These are phyloP conservation scores for Macropus fuliginosus DNA, from an alignment of 2,797 vertebrate species.

Conservation along the genomic window DNA sequence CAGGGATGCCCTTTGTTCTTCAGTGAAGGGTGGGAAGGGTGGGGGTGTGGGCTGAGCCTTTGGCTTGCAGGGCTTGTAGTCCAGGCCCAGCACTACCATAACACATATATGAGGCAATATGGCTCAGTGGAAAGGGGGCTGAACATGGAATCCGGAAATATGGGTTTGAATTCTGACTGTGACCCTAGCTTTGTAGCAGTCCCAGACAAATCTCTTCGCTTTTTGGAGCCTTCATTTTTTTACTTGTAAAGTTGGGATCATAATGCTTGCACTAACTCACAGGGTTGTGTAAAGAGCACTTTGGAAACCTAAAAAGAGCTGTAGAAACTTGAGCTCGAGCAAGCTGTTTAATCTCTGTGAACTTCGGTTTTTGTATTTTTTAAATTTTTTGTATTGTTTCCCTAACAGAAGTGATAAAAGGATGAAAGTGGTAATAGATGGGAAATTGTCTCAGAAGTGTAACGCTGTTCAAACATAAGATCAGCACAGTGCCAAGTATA, in stretches of 20 bases:
- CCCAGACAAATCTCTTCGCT: background rate
- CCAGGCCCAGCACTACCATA: background rate
- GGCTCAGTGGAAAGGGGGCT: background rate
- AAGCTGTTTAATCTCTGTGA: background rate
- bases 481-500: background rate
- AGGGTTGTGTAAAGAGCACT: background rate
- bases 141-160: background rate
- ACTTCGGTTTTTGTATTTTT: background rate
- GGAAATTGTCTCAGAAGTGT: background rate
- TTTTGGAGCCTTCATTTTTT: background rate
- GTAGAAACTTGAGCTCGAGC: background rate
- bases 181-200: background rate
- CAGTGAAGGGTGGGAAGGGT: background rate
- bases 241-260: background rate
- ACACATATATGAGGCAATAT: background rate
- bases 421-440: background rate
- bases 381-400: background rate
- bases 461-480: background rate
- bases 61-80: background rate
- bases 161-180: background rate
- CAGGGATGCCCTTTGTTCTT: background rate
- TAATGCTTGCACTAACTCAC: background rate
- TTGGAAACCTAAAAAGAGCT: background rate
- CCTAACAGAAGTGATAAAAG: background rate
- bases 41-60: background rate